phyloP scores from a whole-genome alignment of 2,113 vertebrate species.

The human region GRCh38 chr6:95765001-95765500 shows the following conservation, averaged over 20 bases:
- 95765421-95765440: background rate
- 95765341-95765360: background rate
- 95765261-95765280: background rate
- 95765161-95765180: background rate
- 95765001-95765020: background rate
- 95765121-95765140: background rate
- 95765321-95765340: background rate
- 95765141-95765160: background rate
- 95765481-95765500: background rate
- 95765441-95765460: background rate
- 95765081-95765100: background rate
- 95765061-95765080: background rate
- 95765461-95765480: background rate
- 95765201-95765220: background rate
- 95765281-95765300: background rate
- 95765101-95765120: background rate
- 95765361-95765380: background rate
- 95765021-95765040: background rate
- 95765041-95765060: background rate
- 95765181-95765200: background rate
- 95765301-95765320: background rate
- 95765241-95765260: background rate
- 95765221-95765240: background rate
- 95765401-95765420: background rate
- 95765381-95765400: background rate